Conservation (phyloP, 2,113 vertebrate genomes). For the Bothrops jararaca region DNA sequence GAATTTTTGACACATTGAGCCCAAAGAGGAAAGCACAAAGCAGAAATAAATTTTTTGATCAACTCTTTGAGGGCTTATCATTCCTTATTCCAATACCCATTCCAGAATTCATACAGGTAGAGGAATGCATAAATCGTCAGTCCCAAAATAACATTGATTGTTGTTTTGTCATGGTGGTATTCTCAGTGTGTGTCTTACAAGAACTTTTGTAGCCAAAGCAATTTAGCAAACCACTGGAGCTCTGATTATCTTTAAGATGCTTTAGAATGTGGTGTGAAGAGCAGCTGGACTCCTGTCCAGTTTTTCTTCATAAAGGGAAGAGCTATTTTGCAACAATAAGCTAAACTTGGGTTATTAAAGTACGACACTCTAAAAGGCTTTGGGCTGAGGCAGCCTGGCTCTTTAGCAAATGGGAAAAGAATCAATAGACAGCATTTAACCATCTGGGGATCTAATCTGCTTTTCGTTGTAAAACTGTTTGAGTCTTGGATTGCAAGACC, state of each 20-base stretch:
- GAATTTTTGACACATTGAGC: no score
- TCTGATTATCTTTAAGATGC: background rate
- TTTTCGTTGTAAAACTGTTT: background rate
- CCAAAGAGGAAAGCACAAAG: background rate
- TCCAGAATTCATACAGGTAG: background rate
- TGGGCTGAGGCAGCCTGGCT: background rate
- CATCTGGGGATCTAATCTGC: background rate
- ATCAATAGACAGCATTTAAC: slow-evolving; percentile 1
- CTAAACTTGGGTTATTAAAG: background rate
- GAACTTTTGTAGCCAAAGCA: background rate
- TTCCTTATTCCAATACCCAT: background rate
- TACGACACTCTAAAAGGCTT: background rate
- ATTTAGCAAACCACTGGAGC: background rate
- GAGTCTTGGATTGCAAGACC: background rate
- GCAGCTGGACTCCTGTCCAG: background rate
- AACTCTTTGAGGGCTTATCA: background rate
- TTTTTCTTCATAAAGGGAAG: background rate
- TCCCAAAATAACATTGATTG: background rate
- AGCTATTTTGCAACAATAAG: background rate
- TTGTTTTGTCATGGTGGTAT: background rate
- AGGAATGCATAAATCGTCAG: background rate
- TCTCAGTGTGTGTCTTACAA: background rate
- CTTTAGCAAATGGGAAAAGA: background rate
- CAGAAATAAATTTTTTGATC: background rate
- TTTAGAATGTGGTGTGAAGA: background rate